Percentiles rank a stretch among this genome's conserved stretches.
These are phyloP conservation scores for Caenorhabditis sulstoni DNA, from an alignment of 2,888 invertebrate species.

Conservation along the genomic window DNA sequence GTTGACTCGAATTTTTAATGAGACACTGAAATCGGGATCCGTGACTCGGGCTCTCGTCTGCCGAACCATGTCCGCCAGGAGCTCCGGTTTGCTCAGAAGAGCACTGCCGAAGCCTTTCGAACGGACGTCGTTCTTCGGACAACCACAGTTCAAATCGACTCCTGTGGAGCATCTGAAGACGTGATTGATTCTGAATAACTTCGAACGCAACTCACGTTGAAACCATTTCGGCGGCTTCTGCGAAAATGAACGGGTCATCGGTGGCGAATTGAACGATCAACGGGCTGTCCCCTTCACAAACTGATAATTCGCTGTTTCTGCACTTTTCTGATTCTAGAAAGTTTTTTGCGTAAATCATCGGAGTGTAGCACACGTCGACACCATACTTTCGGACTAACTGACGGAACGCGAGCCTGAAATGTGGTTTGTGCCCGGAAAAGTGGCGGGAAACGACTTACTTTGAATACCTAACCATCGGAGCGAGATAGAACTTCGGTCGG, in stretches of 20 bases:
- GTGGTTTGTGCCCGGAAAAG: background rate
- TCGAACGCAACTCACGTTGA: slow-evolving; percentile 83
- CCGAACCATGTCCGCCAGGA: slow-evolving; percentile 88
- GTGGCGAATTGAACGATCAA: slow-evolving; percentile 96
- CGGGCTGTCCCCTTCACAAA: slow-evolving; percentile 86
- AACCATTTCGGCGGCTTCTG: slow-evolving; percentile 89
- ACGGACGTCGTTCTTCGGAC: slow-evolving; percentile 87
- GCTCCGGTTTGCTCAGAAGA: slow-evolving; percentile 85
- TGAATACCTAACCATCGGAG: slow-evolving; percentile 97
- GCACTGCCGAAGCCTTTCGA: slow-evolving; percentile 71
- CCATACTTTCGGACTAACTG: slow-evolving; percentile 87
- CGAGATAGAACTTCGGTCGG: slow-evolving; percentile 81
- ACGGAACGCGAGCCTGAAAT: slow-evolving; percentile 87
- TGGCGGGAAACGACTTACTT: slow-evolving; percentile 83
- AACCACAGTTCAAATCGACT: slow-evolving; percentile 96
- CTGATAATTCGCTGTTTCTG: slow-evolving; percentile 83
- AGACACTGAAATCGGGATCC: slow-evolving; percentile 86
- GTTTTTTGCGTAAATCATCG: slow-evolving; percentile 95
- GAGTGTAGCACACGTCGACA: slow-evolving; percentile 93
- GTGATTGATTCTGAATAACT: background rate
- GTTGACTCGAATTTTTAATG: slow-evolving; percentile 91
- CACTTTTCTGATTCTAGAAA: slow-evolving; percentile 92
- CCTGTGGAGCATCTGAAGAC: slow-evolving; percentile 88
- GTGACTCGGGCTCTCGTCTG: slow-evolving; percentile 87
- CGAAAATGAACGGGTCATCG: slow-evolving; percentile 89